Percentiles rank a stretch among this genome's conserved stretches.
Conservation (phyloP, 35 echinoderm and acorn worm genomes). For the Hemicentrotus pulcherrimus region DNA sequence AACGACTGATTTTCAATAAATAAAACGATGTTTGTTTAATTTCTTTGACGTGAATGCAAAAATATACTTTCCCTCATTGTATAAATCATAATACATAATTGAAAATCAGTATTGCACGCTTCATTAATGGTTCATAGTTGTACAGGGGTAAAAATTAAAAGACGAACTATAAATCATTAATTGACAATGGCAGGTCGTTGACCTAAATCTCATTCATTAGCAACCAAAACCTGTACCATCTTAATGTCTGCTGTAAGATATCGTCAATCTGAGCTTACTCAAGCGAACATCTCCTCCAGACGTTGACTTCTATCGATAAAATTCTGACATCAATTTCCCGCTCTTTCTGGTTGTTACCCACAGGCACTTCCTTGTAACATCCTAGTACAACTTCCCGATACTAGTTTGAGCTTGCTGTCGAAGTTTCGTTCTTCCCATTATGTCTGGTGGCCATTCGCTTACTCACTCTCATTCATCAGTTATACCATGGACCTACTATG, state of each 20-base stretch:
- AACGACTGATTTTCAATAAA: not conserved
- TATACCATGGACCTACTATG: no score
- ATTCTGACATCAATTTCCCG: not conserved
- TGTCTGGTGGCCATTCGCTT: not conserved
- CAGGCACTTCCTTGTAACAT: not conserved
- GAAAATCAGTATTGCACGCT: not conserved
- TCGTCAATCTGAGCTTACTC: not conserved
- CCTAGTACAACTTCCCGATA: not conserved
- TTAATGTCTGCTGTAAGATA: not conserved
- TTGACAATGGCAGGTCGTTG: not conserved
- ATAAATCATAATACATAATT: not conserved
- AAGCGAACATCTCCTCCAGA: not conserved
- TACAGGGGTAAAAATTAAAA: not conserved
- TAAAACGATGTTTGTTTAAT: not conserved
- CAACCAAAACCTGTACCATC: not conserved
- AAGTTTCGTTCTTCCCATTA: not conserved
- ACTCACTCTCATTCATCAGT: no score
- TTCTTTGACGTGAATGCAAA: not conserved
- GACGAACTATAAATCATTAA: not conserved
- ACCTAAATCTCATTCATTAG: not conserved
- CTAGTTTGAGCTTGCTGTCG: not conserved
- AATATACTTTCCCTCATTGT: not conserved
- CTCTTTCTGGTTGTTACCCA: not conserved
- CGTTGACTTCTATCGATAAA: not conserved
- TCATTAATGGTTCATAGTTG: not conserved